Percentiles rank a stretch among this genome's conserved stretches.
Conservation (phyloP, 64 coral and sea anemone genomes). For the Actinia tenebrosa region DNA sequence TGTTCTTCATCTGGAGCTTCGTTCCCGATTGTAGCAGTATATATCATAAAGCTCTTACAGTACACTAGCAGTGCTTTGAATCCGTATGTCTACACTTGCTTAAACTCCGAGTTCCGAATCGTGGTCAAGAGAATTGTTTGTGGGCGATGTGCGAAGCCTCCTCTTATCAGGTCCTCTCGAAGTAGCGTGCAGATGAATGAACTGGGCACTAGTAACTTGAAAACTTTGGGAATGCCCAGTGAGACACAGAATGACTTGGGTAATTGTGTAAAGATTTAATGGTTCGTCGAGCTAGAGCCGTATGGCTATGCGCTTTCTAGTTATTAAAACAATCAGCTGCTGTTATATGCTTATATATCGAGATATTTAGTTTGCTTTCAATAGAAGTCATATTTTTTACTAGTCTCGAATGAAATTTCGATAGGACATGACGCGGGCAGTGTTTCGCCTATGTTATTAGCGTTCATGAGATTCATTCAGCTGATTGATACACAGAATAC, state of each 20-base stretch:
- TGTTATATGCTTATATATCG: too few relatives aligned
- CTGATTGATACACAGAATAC: too few relatives aligned
- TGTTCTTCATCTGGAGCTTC: not conserved
- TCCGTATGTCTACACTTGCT: constrained; percentile 30
- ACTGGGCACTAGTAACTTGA: constrained; percentile 1
- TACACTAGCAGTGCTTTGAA: constrained; percentile 20
- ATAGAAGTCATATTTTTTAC: too few relatives aligned
- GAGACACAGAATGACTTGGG: not conserved
- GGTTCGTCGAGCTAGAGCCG: too few relatives aligned
- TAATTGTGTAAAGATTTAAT: not conserved
- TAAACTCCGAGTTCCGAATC: constrained; percentile 8
- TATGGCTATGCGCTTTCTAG: too few relatives aligned
- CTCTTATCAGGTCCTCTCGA: not conserved
- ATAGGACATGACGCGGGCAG: too few relatives aligned
- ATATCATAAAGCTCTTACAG: not conserved
- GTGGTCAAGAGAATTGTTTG: not conserved
- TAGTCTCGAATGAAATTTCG: too few relatives aligned
- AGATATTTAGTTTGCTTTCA: too few relatives aligned
- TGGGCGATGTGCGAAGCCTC: not conserved
- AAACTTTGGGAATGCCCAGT: not conserved
- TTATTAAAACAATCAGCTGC: too few relatives aligned
- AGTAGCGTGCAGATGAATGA: constrained; percentile 1
- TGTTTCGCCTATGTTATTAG: too few relatives aligned
- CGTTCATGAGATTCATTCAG: too few relatives aligned
- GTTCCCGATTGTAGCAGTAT: not conserved